These are phyloP conservation scores for Xiphydria camelus DNA, from an alignment of 2,888 invertebrate genomes.

Conservation along the genomic window DNA sequence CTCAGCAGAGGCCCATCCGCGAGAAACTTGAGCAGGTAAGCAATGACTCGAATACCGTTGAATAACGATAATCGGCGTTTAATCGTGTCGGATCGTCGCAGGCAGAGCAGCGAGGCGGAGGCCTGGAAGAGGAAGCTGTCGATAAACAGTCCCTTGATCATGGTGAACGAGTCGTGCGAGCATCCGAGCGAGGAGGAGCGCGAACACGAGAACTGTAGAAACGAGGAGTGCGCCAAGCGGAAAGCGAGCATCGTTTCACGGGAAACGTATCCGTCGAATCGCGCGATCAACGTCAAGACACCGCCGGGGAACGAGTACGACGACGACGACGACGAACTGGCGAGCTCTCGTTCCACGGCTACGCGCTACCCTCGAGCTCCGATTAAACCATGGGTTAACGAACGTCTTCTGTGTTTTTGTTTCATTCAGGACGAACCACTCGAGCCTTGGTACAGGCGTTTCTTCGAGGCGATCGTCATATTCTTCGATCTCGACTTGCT, in stretches of 20 bases:
- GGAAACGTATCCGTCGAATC: no score
- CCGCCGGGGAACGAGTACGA: no score
- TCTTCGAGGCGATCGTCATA: slow-evolving; percentile 63
- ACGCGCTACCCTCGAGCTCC: no score
- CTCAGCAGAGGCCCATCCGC: slow-evolving; percentile 20
- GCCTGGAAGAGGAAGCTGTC: slow-evolving; percentile 23
- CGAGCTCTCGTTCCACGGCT: no score
- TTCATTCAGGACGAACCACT: slow-evolving; percentile 1
- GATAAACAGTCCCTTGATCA: slow-evolving; percentile 19
- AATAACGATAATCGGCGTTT: no score
- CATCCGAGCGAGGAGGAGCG: slow-evolving; percentile 17
- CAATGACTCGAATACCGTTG: background rate
- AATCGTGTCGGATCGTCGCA: no score
- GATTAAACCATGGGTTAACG: no score
- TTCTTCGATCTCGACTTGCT: slow-evolving; percentile 75
- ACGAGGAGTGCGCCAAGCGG: slow-evolving; percentile 7
- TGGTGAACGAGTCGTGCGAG: slow-evolving; percentile 30
- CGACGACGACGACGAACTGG: slow-evolving; percentile 4
- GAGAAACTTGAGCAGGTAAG: slow-evolving; percentile 22
- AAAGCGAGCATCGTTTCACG: no score
- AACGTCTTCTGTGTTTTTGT: no score
- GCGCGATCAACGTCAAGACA: no score
- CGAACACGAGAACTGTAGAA: slow-evolving; percentile 7
- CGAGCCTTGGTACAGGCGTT: slow-evolving; percentile 30
- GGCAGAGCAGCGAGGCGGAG: slow-evolving; percentile 29